Base-by-base conservation (phyloP, 2,888 invertebrate genomes). In the Minunthozetes semirufus region DNA sequence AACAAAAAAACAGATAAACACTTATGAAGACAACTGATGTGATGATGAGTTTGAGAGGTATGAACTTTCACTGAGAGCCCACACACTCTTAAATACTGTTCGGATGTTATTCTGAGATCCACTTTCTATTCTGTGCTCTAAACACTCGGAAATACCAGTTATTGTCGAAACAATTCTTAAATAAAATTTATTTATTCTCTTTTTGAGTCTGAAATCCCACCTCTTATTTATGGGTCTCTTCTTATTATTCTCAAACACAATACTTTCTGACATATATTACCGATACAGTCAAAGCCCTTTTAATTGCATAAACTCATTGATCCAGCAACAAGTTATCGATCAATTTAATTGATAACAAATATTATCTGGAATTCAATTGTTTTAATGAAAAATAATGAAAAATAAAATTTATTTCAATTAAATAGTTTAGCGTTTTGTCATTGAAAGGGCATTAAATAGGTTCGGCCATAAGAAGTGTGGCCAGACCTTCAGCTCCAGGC, bases 201-300 rank as follows among this genome's bases (percentile, higher is more conserved):
- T 19, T 50, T 50, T 50, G 8, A 4, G 19, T 50, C 61, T 27
- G 3, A 25, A 61, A 61, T 61, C 61, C 61, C 61, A 61, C 61
- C 61, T 22, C 61, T 61, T 61, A 61, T 61, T 61, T 61, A 61
- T 61, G 61, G 27, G 29, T 17, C 61, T 19, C 19, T 61, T 61
- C 61, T 27, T 27, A 6, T 22, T 19, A 50, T 50, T 50, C 2
- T 50, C 9, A 48, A 48, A 48, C 13, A 48, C 48, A 50, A 6
- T 19, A n/a, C 19, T 50, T 6, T 50, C 11, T 50, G 1, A 42
- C 5, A 42, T 42, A 42, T 50, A 50, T 50, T 50, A 19, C 2
- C 5, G 19, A n/a, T 19, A 50, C 50, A 50, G 19, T 50, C 19
- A n/a, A n/a, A 50, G 19, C 19, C 4, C 50, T 50, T 2, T 50